Evolutionary conservation across 2,113 vertebrate genomes (phyloP).

Genomic region (Bolborhynchus lineola): DNA sequence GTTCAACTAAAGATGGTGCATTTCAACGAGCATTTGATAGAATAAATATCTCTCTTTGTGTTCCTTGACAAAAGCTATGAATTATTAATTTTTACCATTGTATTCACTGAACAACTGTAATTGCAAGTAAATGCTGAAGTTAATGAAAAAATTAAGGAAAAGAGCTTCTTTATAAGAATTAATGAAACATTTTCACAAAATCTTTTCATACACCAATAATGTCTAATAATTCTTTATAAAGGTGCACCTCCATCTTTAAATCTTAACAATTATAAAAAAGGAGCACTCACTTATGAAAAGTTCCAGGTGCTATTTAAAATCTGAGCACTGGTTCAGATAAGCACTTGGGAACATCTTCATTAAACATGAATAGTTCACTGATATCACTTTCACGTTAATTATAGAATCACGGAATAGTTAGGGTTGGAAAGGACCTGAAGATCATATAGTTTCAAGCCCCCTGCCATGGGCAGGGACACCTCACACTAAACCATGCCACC

Average conservation of each 20-base stretch:
- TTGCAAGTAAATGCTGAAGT: conserved; percentile 66
- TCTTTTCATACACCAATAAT: neutral
- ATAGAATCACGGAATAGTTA: no score
- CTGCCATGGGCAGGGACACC: no score
- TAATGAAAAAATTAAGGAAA: conserved; percentile 64
- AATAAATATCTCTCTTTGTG: conserved; percentile 44
- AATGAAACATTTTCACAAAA: conserved; percentile 66
- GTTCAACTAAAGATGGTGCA: conserved; percentile 22
- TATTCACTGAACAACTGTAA: conserved; percentile 62
- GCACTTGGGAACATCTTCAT: neutral
- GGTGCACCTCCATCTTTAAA: neutral
- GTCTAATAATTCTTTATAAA: neutral
- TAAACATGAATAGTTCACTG: neutral
- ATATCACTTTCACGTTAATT: neutral
- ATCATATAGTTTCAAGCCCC: no score
- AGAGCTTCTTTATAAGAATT: conserved; percentile 55
- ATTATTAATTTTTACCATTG: conserved; percentile 75
- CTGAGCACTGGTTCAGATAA: neutral
- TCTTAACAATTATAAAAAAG: neutral
- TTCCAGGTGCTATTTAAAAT: neutral
- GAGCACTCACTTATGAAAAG: neutral
- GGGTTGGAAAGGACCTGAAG: no score
- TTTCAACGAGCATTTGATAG: conserved; percentile 60
- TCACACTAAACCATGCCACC: no score
- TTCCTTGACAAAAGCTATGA: conserved; percentile 66